These are phyloP conservation scores for Geotrupes spiniger DNA, from an alignment of 2,888 invertebrate species.

Conservation along the genomic window DNA sequence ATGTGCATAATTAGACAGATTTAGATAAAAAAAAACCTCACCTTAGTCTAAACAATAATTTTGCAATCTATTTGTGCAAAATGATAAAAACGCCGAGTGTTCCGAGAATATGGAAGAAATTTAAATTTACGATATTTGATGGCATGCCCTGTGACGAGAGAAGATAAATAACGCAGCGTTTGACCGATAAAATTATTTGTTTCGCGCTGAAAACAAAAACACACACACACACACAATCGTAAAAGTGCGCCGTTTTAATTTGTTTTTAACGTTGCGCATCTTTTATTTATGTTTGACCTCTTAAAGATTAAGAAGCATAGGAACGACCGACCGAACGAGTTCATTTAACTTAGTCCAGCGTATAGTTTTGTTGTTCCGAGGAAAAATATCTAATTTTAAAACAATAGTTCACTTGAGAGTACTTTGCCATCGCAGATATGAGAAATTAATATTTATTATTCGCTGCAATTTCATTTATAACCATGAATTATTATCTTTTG, in stretches of 20 bases:
- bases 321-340: conserved; percentile 33
- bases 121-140: conserved; percentile 27
- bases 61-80: conserved; percentile 4
- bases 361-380: conserved; percentile 18
- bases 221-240: conserved; percentile 9
- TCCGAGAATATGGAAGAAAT: conserved; percentile 25
- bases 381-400: conserved; percentile 41
- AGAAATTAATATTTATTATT: conserved; percentile 31
- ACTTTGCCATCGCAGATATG: conserved; percentile 36
- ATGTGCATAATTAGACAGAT: too few species aligned
- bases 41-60: background rate
- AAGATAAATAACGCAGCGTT: conserved; percentile 32
- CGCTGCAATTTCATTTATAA: conserved; percentile 28
- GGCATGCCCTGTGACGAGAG: conserved; percentile 23
- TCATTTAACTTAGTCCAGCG: conserved; percentile 38
- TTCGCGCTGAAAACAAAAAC: conserved; percentile 34
- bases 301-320: conserved; percentile 47
- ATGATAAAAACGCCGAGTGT: conserved; percentile 2
- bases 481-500: conserved; percentile 24
- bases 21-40: too few species aligned
- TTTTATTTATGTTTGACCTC: conserved; percentile 53
- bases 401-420: conserved; percentile 41
- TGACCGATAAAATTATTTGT: conserved; percentile 49
- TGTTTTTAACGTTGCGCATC: conserved; percentile 28
- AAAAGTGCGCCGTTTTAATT: conserved; percentile 18